phyloP scores from a whole-genome alignment of 2,888 invertebrate species.

The Helleia helle region DNA sequence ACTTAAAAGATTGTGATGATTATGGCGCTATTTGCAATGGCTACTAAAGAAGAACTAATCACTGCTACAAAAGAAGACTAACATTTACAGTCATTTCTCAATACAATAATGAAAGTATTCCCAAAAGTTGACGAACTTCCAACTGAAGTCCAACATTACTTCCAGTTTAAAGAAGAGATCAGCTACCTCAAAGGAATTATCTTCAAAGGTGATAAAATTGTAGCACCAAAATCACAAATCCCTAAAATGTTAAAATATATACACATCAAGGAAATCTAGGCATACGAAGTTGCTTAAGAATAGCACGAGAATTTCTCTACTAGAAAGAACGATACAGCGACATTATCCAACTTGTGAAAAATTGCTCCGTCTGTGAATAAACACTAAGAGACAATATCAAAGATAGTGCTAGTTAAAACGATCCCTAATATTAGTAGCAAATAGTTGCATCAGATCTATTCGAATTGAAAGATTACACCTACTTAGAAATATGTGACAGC shows the following conservation, averaged over 20 bases:
- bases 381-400: constrained; percentile 12
- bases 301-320: constrained; percentile 15
- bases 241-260: constrained; percentile 15
- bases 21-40: too few species aligned
- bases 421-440: constrained; percentile 17
- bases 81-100: constrained; percentile 11
- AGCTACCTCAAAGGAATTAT: constrained; percentile 12
- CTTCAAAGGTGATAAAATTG: constrained; percentile 17
- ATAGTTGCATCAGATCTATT: constrained; percentile 16
- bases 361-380: constrained; percentile 9
- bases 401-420: constrained; percentile 12
- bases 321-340: constrained; percentile 11
- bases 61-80: constrained; percentile 13
- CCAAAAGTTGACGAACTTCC: constrained; percentile 7
- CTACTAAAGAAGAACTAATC: constrained; percentile 14
- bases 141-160: too few species aligned
- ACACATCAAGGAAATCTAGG: constrained; percentile 15
- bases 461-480: constrained; percentile 11
- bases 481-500: constrained; percentile 10
- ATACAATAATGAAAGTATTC: constrained; percentile 12
- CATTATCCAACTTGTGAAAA: constrained; percentile 5
- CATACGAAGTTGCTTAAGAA: constrained; percentile 14
- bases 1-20: too few species aligned
- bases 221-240: constrained; percentile 12
- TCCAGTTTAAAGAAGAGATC: too few species aligned